Base-by-base conservation (phyloP, 1,140 invertebrate genomes). In the Conopomorpha cramerella region DNA sequence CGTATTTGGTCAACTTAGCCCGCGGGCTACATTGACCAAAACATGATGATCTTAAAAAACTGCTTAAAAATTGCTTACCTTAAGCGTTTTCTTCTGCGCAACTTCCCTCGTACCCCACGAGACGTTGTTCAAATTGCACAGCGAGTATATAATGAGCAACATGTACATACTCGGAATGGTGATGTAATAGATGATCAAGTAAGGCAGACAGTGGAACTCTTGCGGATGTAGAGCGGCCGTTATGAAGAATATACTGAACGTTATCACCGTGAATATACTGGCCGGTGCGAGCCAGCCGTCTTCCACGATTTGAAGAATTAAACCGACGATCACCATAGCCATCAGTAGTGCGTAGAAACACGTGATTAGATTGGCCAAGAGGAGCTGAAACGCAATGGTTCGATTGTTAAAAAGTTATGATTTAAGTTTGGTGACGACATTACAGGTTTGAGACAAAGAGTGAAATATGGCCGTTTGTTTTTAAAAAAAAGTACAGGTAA, bases 161-260 rank as follows among this genome's bases (percentile, higher is more conserved):
- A 96, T 86, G 55, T 96, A 96, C 92, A 95, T 96, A 39, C 91
- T 92, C 1, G 94, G 94, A 30, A 96, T 90, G 4, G 92, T 92
- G 8, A 96, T 83, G 59, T 94, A 96, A 64, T 96, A 97, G 15
- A 96, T 82, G 2, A 91, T 62, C 10, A 91, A 86, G 38, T 86
- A 88, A 10, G 87, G 56, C 3, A 97, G 61, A 52, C 92, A 95
- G 8, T 66, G 66, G 34, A 90, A 82, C 70, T 96, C 93, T 59
- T 90, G 87, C 0, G 94, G 94, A 79, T 96, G 94, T 11, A 96
- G 49, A 0, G 92, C 51, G 0, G 86, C 90, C 2, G 78, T 65
- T 13, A 68, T 23, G 38, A 77, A 58, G 50, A 79, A 72, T 32
- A 64, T 60, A 2, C 56, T 49, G 16, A 68, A 60, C 1, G 89